Evolutionary conservation across 2,888 invertebrate species (phyloP).

Genomic region (Ichneumoninae sp.): DNA sequence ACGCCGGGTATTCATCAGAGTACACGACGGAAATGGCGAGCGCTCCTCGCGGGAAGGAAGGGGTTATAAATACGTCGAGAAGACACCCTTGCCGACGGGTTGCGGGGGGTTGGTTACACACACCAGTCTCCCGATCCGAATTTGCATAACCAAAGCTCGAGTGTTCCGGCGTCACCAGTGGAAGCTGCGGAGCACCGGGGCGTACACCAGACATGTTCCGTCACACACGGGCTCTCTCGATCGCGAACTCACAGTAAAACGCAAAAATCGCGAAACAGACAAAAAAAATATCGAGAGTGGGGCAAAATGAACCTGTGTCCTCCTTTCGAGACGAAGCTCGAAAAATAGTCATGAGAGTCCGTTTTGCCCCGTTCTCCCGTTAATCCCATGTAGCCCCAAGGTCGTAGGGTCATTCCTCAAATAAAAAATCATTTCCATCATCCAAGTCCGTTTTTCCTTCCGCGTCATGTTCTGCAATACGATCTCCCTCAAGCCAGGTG

Average conservation of each 20-base stretch:
- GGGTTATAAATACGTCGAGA: constrained; percentile 82
- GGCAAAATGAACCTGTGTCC: not conserved
- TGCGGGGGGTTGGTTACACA: constrained; percentile 77
- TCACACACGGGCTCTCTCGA: constrained; percentile 43
- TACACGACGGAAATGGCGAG: constrained; percentile 71
- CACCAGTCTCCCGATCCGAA: constrained; percentile 73
- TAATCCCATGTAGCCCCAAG: too few relatives aligned
- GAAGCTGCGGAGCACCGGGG: constrained; percentile 17
- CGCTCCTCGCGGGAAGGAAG: constrained; percentile 74
- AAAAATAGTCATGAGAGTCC: too few relatives aligned
- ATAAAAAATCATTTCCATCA: too few relatives aligned
- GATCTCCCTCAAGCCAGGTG: too few relatives aligned
- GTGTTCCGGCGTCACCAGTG: constrained; percentile 52
- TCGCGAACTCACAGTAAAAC: not conserved
- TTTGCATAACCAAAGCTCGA: constrained; percentile 82
- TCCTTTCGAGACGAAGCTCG: not conserved
- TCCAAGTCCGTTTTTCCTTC: too few relatives aligned
- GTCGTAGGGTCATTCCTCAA: too few relatives aligned
- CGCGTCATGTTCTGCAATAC: too few relatives aligned
- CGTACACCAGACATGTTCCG: constrained; percentile 44
- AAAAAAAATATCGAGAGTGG: not conserved
- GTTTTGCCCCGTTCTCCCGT: too few relatives aligned
- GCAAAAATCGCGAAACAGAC: too few relatives aligned
- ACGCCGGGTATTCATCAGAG: constrained; percentile 73
- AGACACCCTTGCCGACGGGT: constrained; percentile 74